Base-by-base conservation (phyloP, 2,797 vertebrate genomes). In the Meda fulgida region DNA sequence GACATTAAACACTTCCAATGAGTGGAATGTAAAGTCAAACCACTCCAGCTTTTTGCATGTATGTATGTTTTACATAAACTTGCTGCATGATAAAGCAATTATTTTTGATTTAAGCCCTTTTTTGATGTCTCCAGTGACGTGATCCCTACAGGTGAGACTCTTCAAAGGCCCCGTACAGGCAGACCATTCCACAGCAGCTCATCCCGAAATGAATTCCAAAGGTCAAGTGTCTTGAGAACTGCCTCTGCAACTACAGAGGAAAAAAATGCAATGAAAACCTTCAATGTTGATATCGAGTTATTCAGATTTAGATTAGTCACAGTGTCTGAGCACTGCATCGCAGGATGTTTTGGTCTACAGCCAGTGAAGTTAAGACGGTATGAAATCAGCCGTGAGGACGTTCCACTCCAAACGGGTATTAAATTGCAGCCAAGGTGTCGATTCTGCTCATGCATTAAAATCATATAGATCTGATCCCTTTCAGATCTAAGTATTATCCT, bases 391-490 rank as follows among this genome's bases (percentile, higher is more conserved):
- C 91, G 63, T 88, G 90, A 92, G 92, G 92, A 91, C 89, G 91
- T 93, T 92, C 91, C 89, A 89, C 88, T 85, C 84, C 89, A 90
- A 90, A 90, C 89, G 87, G 73, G 89, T 93, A 93, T 94, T 94
- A 93, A 93, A 93, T 93, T 92, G 91, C 89, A 91, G 92, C 88
- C 90, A 91, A 53, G 88, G 89, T 91, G 91, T 91, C 91, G 91
- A 91, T 90, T 93, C 91, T 91, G 91, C 93, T 93, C 92, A 91
- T 92, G 92, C 92, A 89, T 94, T 90, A 90, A 90, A 90, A 88
- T 91, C 86, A 91, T 89, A 91, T 88, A 79, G 70, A 88, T 93
- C 91, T 91, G 91, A 90, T 92, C 92, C 91, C 91, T 91, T 93
- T 90, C 91, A 90, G 85, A 91, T 90, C 90, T 86, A 89, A 91